Evolutionary conservation across 2,888 invertebrate species (phyloP), one percentile per base, ranked within the genome.

Genomic region (Schizaphis graminum): DNA sequence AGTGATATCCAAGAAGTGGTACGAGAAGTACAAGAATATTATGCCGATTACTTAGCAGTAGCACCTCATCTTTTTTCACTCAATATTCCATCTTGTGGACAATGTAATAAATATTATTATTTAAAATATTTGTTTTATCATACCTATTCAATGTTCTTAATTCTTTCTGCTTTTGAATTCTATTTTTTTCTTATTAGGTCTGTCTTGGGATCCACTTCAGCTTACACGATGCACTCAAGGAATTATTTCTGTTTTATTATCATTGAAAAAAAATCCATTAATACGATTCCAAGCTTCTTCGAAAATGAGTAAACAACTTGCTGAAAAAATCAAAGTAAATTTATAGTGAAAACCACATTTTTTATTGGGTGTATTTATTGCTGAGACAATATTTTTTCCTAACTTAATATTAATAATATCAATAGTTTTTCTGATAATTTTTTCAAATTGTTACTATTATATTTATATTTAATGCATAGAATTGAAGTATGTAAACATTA

Each of bases 1-100:
- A 98, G 98, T 95, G 99, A 99, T 96, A 99, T 99, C 96, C 98
- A 99, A 96, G 99, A 99, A 96, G 98, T 98, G 0, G 99, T 99
- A 28, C 96, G 99, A 95, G 99, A 99, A 96, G 98, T 99, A 0
- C 98, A 99, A 96, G 99, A 99, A 96, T 97, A 98, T 95, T 99
- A 99, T 96, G 99, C 98, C 5, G 99, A 99, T 96, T 99, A 98
- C 96, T 97, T 99, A 94, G 98, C 99, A 13, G 97, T 99, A 13
- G 98, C 98, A 96, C 97, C 98, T 26, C 99, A 99, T 96, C 96
- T 99, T 95, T 99, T 99, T 96, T 98, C 98, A 0, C 96, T 98
- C 94, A 98, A 98, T 95, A 97, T 98, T 95, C 96, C 97, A 16
- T 97, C 97, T 49, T 98, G 98, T 95, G 96, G 97, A 95, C 96